A percentile compares a stretch with the other conserved stretches of the same genome.
These are phyloP conservation scores for Streblospio benedicti DNA, from an alignment of 1,140 invertebrate genomes.

Conservation along the genomic window DNA sequence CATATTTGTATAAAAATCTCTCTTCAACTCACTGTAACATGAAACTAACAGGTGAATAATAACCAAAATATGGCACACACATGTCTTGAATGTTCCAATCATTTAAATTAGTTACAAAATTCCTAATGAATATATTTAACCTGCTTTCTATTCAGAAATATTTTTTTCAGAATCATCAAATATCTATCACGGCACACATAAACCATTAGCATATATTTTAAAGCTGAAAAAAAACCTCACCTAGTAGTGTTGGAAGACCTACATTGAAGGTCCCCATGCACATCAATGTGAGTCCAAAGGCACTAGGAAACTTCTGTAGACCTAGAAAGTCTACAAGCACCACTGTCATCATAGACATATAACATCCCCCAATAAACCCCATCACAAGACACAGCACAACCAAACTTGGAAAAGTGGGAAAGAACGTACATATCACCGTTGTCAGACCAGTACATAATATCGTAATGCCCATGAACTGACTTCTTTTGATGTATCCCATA, in stretches of 20 bases:
- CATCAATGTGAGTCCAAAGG: constrained; percentile 1
- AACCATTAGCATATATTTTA: too few species aligned
- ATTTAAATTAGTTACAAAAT: too few species aligned
- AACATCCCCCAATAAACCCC: background rate
- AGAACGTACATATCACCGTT: background rate
- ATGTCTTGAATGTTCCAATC: too few species aligned
- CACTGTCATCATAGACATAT: background rate
- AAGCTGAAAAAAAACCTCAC: background rate
- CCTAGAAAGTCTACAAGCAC: background rate
- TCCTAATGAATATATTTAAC: too few species aligned
- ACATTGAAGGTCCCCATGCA: background rate
- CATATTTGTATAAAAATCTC: too few species aligned
- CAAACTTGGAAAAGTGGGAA: background rate
- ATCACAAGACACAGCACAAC: background rate
- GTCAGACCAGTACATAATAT: background rate
- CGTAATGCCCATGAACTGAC: background rate
- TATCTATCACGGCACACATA: too few species aligned
- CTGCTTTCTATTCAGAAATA: too few species aligned
- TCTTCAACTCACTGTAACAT: too few species aligned
- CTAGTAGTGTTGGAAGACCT: background rate
- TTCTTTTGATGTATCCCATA: too few species aligned
- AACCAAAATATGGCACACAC: too few species aligned
- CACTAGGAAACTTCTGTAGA: background rate
- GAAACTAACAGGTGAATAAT: too few species aligned
- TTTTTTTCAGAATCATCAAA: too few species aligned